A percentile compares a stretch with the other conserved stretches of the same genome.
These are phyloP conservation scores for Drosophila ficusphila DNA, from an alignment of 1,140 invertebrate genomes.

Conservation along the genomic window DNA sequence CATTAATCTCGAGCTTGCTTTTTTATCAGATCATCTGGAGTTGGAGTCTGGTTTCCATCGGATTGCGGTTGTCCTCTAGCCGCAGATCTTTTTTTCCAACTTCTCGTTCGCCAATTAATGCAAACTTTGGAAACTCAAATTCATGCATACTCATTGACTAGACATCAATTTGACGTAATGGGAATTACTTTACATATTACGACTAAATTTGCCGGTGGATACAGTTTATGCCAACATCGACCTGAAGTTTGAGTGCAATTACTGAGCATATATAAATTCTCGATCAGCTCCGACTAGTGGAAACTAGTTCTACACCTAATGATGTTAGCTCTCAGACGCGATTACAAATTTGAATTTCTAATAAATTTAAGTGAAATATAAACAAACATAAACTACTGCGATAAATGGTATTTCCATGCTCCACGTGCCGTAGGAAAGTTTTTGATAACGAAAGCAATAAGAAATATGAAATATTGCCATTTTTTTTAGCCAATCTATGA, in stretches of 20 bases:
- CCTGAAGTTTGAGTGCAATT: slow-evolving; percentile 24
- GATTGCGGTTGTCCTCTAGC: slow-evolving; percentile 78
- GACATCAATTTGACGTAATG: slow-evolving; percentile 76
- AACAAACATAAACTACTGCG: slow-evolving; percentile 23
- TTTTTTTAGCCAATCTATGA: background rate
- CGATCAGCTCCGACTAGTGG: background rate
- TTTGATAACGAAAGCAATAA: slow-evolving; percentile 3
- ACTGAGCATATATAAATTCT: slow-evolving; percentile 33
- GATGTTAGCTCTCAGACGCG: slow-evolving; percentile 28
- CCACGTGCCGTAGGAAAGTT: slow-evolving; percentile 20
- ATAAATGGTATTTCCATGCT: background rate
- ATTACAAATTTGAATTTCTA: slow-evolving; percentile 36
- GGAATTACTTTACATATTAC: slow-evolving; percentile 53
- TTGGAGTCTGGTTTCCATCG: slow-evolving; percentile 35
- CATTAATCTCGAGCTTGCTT: slow-evolving; percentile 60
- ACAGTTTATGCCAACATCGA: background rate
- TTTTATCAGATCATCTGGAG: slow-evolving; percentile 20
- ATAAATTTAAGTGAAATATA: slow-evolving; percentile 25
- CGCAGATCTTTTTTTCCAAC: slow-evolving; percentile 26
- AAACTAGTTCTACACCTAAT: slow-evolving; percentile 45
- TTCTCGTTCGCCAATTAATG: slow-evolving; percentile 42
- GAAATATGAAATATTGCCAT: slow-evolving; percentile 6
- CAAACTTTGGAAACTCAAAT: slow-evolving; percentile 40
- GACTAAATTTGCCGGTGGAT: slow-evolving; percentile 48
- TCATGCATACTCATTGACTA: slow-evolving; percentile 68